Evolutionary conservation across 2,888 invertebrate species (phyloP), one percentile per base, ranked within the genome.

Genomic region (Timema podura): DNA sequence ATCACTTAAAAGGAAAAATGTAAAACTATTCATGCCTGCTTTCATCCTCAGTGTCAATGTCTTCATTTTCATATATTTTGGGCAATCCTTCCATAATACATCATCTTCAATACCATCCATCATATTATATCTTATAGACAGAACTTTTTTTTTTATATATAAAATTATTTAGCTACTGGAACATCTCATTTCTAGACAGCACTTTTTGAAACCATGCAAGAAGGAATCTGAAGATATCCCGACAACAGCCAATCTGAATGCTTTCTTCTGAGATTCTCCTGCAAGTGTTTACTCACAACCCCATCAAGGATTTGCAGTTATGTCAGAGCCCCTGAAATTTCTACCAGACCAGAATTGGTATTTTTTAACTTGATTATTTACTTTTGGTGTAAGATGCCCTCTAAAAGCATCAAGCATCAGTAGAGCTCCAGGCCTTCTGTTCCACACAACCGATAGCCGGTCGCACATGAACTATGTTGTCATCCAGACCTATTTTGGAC

Each of bases 401-500:
- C 15, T 68, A n/a, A 45, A 73, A 51, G 69, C 72, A 64, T 74
- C 70, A 7, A 71, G 68, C 57, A 68, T 59, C 49, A 73, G 54
- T 44, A 74, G 70, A n/a, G 69, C 71, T 16, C 68, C 71, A 64
- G 73, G 70, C 49, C 72, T 67, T n/a, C 67, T 48, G 45, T 65
- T 51, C 72, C 74, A 71, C 54, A 74, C 68, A 47, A 65, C 68
- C 48, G 67, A 72, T 48, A 71, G 66, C 73, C 72, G 73, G 65
- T 72, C 73, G 48, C 66, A 48, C 69, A 74, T 68, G 11, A 74
- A 45, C 9, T 73, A 59, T 45, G 59, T 68, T 48, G 71, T 72
- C 71, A 71, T 72, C 73, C 73, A 73, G 10, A 68, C 70, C 51
- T 74, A 73, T 48, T 72, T 66, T 68, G 72, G 74, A 30, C 48